A percentile compares a stretch with the other conserved stretches of the same genome.
These are phyloP conservation scores for Cistogaster globosa DNA, from an alignment of 2,888 invertebrate genomes.

Conservation along the genomic window DNA sequence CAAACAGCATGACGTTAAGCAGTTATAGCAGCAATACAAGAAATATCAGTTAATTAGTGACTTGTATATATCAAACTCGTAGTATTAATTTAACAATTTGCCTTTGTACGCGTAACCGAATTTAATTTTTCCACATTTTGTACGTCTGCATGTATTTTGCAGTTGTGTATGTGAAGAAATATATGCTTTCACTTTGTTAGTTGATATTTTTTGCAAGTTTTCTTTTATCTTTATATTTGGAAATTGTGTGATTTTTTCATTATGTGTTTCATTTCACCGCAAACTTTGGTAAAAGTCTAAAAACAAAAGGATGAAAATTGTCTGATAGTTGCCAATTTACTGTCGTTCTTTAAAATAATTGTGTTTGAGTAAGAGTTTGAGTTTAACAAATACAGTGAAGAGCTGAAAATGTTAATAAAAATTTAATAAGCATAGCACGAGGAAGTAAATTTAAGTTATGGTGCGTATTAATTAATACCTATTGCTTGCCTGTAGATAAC, in stretches of 20 bases:
- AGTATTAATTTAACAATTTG: neutral
- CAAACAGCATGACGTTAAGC: conserved; percentile 39
- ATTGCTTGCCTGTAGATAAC: too few relatives aligned
- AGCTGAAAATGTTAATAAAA: too few relatives aligned
- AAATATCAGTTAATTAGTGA: conserved; percentile 44
- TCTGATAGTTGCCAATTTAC: too few relatives aligned
- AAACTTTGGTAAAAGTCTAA: neutral
- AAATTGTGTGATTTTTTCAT: neutral
- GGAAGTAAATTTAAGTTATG: too few relatives aligned
- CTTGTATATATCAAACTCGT: neutral
- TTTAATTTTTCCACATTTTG: neutral
- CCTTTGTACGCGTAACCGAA: neutral
- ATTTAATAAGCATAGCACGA: too few relatives aligned
- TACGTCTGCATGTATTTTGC: neutral
- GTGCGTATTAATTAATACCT: too few relatives aligned
- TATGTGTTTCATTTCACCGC: neutral
- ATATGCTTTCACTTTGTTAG: neutral
- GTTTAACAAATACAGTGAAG: too few relatives aligned
- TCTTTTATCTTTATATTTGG: neutral
- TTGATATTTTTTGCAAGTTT: neutral
- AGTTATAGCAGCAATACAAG: conserved; percentile 11
- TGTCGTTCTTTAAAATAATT: too few relatives aligned
- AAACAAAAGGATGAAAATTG: neutral
- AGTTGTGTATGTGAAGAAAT: neutral
- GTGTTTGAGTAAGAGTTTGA: too few relatives aligned